These are phyloP conservation scores for Nephrotoma appendiculata DNA, from an alignment of 2,888 invertebrate genomes.

Conservation along the genomic window DNA sequence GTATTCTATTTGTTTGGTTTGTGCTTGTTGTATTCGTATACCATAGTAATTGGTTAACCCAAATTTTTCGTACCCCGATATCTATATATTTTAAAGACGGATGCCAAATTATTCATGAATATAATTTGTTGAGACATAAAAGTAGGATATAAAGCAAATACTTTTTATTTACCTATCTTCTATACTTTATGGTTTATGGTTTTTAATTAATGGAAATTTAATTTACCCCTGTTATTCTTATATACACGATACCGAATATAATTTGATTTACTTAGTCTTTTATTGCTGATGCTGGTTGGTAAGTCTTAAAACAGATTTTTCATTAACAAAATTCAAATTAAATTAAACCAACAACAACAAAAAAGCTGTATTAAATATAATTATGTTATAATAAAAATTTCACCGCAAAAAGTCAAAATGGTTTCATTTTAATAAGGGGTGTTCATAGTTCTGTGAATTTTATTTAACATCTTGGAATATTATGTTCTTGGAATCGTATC, in stretches of 20 bases:
- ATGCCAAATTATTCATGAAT: not conserved
- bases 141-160: not conserved
- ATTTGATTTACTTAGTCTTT: not conserved
- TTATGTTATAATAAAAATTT: not conserved
- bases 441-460: not conserved
- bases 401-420: not conserved
- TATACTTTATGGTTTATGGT: not conserved
- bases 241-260: not conserved
- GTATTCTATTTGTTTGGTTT: no score
- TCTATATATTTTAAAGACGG: not conserved
- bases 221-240: not conserved
- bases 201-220: not conserved
- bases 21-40: not conserved
- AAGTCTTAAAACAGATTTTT: not conserved
- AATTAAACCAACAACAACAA: not conserved
- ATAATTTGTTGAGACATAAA: not conserved
- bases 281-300: not conserved
- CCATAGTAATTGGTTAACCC: not conserved
- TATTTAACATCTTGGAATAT: not conserved
- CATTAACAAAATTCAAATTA: not conserved
- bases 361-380: not conserved
- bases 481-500: no score
- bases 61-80: not conserved
- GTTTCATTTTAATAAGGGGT: not conserved
- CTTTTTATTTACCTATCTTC: not conserved